Evolutionary conservation across 2,888 invertebrate genomes (phyloP), one percentile per base, ranked within the genome.

Genomic region (Lasioglossum villosulum): DNA sequence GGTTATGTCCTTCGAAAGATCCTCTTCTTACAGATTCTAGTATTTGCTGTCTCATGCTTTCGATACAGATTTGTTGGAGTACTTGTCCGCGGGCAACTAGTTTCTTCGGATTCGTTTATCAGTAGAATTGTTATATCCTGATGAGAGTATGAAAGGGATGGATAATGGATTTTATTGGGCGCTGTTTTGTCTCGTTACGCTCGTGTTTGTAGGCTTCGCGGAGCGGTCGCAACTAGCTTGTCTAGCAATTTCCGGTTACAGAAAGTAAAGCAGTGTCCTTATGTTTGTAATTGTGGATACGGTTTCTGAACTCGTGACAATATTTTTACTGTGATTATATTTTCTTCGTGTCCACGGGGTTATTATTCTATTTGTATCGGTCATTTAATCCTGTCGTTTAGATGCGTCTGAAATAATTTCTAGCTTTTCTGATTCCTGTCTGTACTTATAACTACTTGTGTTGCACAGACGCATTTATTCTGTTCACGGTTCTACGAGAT

Each of bases 81-180:
- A 66, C 16, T 70, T 52, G 48, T 68, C 27, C 19, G 10, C 48
- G 10, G 19, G 37, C 68, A 63, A 27, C 68, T 52, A 48, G 68
- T 48, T 77, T 52, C 19, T 68, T 77, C 27, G 68, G 76, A 70
- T 48, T 52, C 68, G 52, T 73, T 73, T 73, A 73, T 70, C 68
- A 68, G 68, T 52, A 27, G 52, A 77, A 68, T 78, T 71, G 70
- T 78, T 78, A 71, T 52, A 71, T 37, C 70, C 19, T 30, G 77
- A 52, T 66, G 70, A 68, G 77, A 27, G 70, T n/a, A 56, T 39
- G 52, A 70, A 45, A 70, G 66, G 66, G 30, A 71, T 71, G 70
- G 77, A 70, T 78, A 78, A 78, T 78, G 77, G 77, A 78, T 71
- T 78, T 78, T 71, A 78, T 78, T 77, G 76, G 76, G 34, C 27